Base-by-base conservation (phyloP, 2,797 vertebrate species). In the Tapirus indicus region DNA sequence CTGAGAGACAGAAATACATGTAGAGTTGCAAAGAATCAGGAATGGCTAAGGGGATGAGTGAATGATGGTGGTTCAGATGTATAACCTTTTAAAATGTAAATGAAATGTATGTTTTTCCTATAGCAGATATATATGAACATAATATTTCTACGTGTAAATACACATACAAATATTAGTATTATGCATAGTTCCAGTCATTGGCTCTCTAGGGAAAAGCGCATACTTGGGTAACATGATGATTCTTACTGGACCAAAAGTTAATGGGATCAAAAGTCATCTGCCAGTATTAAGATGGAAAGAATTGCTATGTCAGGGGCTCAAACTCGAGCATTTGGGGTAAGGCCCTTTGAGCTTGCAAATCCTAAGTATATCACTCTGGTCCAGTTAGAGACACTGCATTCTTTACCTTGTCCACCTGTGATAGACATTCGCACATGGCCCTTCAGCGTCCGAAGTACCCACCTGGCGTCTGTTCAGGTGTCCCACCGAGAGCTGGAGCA, bases 401-500 rank as follows among this genome's bases (percentile, higher is more conserved):
- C 83, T 92, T 64, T 86, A 71, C 87, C 94, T 95, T 78, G 77
- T 97, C 91, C 66, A 96, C 96, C 96, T 98, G n/a, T 71, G 93
- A 77, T 54, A 91, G 68, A 94, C 87, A 98, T 96, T 95, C 95
- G 94, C 20, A 97, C 25, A 91, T 3, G 2, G 86, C 88, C 97
- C 96, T 97, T 97, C 96, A 96, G 95, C 3, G 66, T 95, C 95
- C 77, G 87, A 93, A 96, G 93, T 98, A 99, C 99, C 99, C 99
- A 99, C 99, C 99, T 99, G 99, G 99, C 75, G 99, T 99, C 98
- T 99, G 99, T 98, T 99, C 99, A 97, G 99, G 99, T 99, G 99
- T 99, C 98, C 99, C 99, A 98, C 99, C 99, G 99, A 99, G 99
- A 97, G 99, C 99, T 97, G 99, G 99, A 98, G 99, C 99, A 98